phyloP scores from a whole-genome alignment of 2,888 invertebrate genomes.

The Thymelicus acteon region DNA sequence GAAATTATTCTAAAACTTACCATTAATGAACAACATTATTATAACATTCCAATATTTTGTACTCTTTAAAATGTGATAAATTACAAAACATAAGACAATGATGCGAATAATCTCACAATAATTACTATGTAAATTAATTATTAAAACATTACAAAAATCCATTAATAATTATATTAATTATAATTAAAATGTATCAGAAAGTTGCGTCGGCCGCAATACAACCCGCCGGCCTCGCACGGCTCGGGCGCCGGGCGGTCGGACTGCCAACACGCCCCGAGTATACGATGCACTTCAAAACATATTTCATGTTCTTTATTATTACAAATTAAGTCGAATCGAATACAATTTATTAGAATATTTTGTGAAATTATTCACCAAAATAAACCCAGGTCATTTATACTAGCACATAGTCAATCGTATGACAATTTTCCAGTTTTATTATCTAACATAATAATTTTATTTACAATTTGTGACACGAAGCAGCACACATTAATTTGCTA shows the following conservation, averaged over 20 bases:
- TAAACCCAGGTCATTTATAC: neutral
- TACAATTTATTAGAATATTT: slow-evolving; percentile 4
- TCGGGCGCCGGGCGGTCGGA: no score
- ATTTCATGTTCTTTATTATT: slow-evolving; percentile 5
- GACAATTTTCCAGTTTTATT: neutral
- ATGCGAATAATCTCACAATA: slow-evolving; percentile 76
- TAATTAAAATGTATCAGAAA: slow-evolving; percentile 78
- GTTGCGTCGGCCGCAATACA: slow-evolving; percentile 68
- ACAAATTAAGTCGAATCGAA: neutral
- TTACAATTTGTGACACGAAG: slow-evolving; percentile 11
- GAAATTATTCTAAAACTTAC: slow-evolving; percentile 81
- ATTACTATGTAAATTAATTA: slow-evolving; percentile 80
- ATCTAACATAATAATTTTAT: slow-evolving; percentile 7
- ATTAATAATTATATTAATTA: slow-evolving; percentile 71
- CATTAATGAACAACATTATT: slow-evolving; percentile 80
- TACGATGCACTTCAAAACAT: neutral
- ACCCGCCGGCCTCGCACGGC: slow-evolving; percentile 39
- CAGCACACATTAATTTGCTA: neutral
- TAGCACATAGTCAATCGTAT: neutral
- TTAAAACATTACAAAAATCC: slow-evolving; percentile 81
- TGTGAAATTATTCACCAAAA: neutral
- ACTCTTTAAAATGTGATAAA: slow-evolving; percentile 84
- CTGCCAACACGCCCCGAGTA: no score
- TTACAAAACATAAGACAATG: slow-evolving; percentile 79
- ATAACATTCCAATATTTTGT: slow-evolving; percentile 84